Evolutionary conservation across 1,140 invertebrate species (phyloP).

Genomic region (Leptopilina boulardi): DNA sequence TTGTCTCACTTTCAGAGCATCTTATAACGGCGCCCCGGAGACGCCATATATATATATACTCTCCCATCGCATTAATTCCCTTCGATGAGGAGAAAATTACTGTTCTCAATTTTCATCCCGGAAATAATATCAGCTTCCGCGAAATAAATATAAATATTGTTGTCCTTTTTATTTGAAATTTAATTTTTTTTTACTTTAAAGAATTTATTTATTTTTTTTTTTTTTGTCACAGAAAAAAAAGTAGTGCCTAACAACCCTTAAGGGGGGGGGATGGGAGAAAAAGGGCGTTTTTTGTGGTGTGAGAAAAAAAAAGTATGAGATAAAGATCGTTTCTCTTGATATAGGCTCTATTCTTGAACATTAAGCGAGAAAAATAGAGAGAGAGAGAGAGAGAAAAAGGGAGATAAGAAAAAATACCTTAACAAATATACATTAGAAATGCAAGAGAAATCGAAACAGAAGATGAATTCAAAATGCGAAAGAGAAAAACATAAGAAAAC

Average conservation of each 20-base stretch:
- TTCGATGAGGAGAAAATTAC: constrained; percentile 30
- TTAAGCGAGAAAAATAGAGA: too few relatives aligned
- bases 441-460: background rate
- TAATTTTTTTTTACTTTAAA: background rate
- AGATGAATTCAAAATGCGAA: background rate
- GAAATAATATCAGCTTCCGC: constrained; percentile 7
- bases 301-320: background rate
- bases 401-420: background rate
- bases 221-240: too few relatives aligned
- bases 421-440: background rate
- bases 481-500: background rate
- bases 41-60: too few relatives aligned
- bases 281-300: background rate
- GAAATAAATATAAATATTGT: background rate
- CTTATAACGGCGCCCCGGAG: constrained; percentile 26
- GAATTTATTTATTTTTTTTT: too few relatives aligned
- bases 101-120: constrained; percentile 23
- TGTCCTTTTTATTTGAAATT: background rate
- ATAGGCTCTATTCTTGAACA: background rate
- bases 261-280: too few relatives aligned
- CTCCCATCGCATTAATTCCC: background rate
- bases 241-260: too few relatives aligned
- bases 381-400: background rate
- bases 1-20: constrained; percentile 27
- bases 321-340: constrained; percentile 21